phyloP scores from a whole-genome alignment of 2,113 vertebrate species.

The Rhea americana region DNA sequence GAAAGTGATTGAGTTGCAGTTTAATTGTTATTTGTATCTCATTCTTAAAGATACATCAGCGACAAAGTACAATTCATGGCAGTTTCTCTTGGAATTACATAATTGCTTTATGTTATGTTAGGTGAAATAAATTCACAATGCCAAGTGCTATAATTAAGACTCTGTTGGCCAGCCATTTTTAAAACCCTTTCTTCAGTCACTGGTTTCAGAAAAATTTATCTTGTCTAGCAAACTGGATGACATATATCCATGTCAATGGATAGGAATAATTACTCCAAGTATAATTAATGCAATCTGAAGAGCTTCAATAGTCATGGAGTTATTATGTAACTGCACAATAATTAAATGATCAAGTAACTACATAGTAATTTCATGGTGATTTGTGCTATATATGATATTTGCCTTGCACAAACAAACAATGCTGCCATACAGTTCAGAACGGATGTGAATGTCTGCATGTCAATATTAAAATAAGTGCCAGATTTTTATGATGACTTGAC shows the following conservation, averaged over 20 bases:
- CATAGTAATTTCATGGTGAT: constrained; percentile 73
- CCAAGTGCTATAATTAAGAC: constrained; percentile 41
- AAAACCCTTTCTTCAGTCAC: constrained; percentile 20
- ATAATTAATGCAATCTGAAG: constrained; percentile 72
- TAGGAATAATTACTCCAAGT: constrained; percentile 64
- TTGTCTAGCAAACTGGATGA: constrained; percentile 59
- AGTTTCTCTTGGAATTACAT: neutral
- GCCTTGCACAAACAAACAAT: constrained; percentile 65
- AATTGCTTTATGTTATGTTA: neutral
- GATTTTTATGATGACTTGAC: constrained; percentile 38
- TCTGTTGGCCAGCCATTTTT: neutral
- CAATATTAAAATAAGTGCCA: constrained; percentile 6
- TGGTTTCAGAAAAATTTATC: constrained; percentile 39
- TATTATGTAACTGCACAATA: constrained; percentile 68
- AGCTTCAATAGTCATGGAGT: constrained; percentile 61
- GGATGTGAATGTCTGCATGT: constrained; percentile 40
- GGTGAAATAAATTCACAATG: constrained; percentile 18
- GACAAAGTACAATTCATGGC: neutral
- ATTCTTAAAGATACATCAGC: neutral
- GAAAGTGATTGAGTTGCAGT: neutral
- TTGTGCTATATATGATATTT: constrained; percentile 64
- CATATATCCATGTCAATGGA: constrained; percentile 38
- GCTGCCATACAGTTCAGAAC: constrained; percentile 36
- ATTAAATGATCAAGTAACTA: constrained; percentile 70
- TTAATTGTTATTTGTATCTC: neutral